phyloP scores from a whole-genome alignment of 2,113 vertebrate genomes.

The Plectropomus leopardus region DNA sequence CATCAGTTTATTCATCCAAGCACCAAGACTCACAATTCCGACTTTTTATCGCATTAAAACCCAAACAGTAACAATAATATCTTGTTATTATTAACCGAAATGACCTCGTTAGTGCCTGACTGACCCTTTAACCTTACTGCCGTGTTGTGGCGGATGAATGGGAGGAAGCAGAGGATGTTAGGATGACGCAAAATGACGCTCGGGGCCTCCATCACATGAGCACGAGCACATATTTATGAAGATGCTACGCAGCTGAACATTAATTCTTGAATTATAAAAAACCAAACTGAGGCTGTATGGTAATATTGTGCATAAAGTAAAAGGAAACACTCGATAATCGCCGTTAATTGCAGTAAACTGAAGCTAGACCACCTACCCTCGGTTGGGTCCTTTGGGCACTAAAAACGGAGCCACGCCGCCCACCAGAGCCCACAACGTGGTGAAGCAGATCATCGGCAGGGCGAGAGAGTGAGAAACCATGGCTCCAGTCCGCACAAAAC shows the following conservation, averaged over 20 bases:
- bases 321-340: neutral
- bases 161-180: neutral
- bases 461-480: slow-evolving; percentile 95
- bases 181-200: slow-evolving; percentile 33
- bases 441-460: slow-evolving; percentile 95
- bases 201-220: slow-evolving; percentile 56
- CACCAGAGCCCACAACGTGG: slow-evolving; percentile 94
- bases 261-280: neutral
- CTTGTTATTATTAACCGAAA: neutral
- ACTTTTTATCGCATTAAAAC: neutral
- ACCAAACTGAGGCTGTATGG: accelerated
- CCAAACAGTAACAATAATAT: neutral
- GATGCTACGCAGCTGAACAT: neutral
- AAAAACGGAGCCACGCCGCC: slow-evolving; percentile 96
- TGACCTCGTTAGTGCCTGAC: no score
- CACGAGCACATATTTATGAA: neutral
- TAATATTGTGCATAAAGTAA: accelerated
- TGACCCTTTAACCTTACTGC: neutral
- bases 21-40: no score
- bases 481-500: slow-evolving; percentile 8
- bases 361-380: slow-evolving; percentile 86
- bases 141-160: neutral
- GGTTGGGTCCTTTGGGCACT: slow-evolving; percentile 97
- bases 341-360: neutral
- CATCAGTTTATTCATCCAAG: neutral